phyloP scores from a whole-genome alignment of 2,797 vertebrate genomes.

The Sebastes variabilis region DNA sequence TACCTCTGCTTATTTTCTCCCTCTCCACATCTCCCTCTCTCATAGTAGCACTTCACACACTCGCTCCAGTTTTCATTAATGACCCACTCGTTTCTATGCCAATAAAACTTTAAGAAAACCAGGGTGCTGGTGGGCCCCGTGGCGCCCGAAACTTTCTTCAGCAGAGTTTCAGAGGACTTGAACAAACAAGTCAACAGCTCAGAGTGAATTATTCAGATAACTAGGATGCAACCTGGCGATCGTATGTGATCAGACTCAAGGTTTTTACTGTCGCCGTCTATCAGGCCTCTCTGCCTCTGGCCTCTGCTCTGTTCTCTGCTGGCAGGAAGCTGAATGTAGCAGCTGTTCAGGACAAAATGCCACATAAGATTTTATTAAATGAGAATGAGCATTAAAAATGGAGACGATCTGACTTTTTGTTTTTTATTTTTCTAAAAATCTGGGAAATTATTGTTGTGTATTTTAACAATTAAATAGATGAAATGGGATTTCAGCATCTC shows the following conservation, averaged over 20 bases:
- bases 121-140: not conserved
- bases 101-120: not conserved
- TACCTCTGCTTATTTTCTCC: slow-evolving; percentile 30
- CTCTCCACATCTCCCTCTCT: slow-evolving; percentile 2
- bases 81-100: not conserved
- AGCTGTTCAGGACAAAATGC: slow-evolving; percentile 38
- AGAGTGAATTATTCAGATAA: slow-evolving; percentile 39
- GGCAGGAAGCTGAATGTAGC: slow-evolving; percentile 42
- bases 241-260: slow-evolving; percentile 11
- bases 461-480: not conserved
- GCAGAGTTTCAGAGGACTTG: not conserved
- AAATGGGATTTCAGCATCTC: no score
- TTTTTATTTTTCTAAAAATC: not conserved
- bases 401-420: not conserved
- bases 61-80: slow-evolving; percentile 18
- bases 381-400: not conserved
- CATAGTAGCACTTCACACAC: not conserved
- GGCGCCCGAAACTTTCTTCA: not conserved
- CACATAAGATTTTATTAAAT: not conserved
- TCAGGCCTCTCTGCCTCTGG: slow-evolving; percentile 13
- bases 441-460: not conserved
- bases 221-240: not conserved
- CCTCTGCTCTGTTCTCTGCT: not conserved
- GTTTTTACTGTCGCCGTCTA: not conserved
- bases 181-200: slow-evolving; percentile 11